These are phyloP conservation scores for Ataeniobius toweri DNA, from an alignment of 2,797 vertebrate genomes.

Conservation along the genomic window DNA sequence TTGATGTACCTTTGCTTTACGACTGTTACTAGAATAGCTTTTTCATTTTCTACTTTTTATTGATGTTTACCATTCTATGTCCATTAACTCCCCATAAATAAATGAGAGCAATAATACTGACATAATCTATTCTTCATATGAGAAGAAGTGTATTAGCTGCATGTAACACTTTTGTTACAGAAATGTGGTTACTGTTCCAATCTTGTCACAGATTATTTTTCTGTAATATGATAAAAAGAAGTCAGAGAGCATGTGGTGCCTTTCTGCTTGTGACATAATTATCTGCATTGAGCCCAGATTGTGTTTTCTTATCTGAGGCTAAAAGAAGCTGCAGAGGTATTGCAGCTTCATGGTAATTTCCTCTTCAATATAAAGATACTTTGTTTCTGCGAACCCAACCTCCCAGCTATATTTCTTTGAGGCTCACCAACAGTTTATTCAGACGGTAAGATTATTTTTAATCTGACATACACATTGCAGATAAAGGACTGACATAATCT, in stretches of 20 bases:
- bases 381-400: background rate
- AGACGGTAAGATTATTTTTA: background rate
- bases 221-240: background rate
- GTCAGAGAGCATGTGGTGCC: background rate
- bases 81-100: background rate
- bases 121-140: too few relatives aligned
- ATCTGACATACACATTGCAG: background rate
- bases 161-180: background rate
- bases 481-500: background rate
- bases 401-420: too few relatives aligned
- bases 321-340: background rate
- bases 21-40: background rate
- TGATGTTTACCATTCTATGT: background rate
- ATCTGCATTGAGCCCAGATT: too few relatives aligned
- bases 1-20: background rate
- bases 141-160: background rate
- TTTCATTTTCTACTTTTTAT: background rate
- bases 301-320: conserved; percentile 1
- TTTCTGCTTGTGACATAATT: background rate
- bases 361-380: background rate
- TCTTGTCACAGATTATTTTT: background rate
- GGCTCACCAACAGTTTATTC: background rate
- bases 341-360: background rate
- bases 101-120: background rate
- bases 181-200: background rate